Conservation (phyloP, 1,140 invertebrate genomes). For the Drosophila orosa region DNA sequence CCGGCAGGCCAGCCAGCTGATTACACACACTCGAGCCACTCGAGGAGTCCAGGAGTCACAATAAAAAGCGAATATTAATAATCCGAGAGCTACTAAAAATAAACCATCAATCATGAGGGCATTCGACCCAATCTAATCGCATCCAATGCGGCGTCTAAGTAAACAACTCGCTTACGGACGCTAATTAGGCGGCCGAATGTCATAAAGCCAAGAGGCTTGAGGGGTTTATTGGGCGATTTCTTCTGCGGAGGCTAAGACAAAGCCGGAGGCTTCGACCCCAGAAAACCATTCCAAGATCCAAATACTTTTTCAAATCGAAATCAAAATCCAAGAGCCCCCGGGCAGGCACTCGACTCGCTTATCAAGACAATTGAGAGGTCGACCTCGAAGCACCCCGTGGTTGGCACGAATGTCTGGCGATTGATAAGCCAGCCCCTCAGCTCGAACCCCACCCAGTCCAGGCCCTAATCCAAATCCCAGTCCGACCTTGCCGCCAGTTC, state of each 20-base stretch:
- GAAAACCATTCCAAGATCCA: constrained; percentile 11
- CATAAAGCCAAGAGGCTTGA: constrained; percentile 41
- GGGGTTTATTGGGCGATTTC: constrained; percentile 16
- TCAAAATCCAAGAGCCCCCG: constrained; percentile 5
- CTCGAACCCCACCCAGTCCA: constrained; percentile 10
- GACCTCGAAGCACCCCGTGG: constrained; percentile 59
- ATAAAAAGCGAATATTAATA: constrained; percentile 69
- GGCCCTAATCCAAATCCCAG: not conserved
- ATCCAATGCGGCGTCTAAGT: constrained; percentile 73
- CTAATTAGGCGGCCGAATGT: constrained; percentile 52
- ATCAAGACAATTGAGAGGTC: constrained; percentile 67
- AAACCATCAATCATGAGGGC: constrained; percentile 74
- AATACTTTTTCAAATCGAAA: constrained; percentile 8
- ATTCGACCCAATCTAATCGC: constrained; percentile 71
- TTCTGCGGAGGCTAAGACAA: not conserved
- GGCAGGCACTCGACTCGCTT: constrained; percentile 29
- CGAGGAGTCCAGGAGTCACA: constrained; percentile 48
- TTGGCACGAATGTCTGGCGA: constrained; percentile 51
- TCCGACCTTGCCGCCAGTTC: constrained; percentile 44
- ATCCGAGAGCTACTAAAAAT: constrained; percentile 73
- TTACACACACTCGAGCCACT: constrained; percentile 28
- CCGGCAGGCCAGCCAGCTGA: constrained; percentile 24
- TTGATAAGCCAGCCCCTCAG: constrained; percentile 41
- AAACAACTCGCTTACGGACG: constrained; percentile 61
- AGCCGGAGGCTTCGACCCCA: constrained; percentile 11